Evolutionary conservation across 2,888 invertebrate species (phyloP).

Genomic region (Ceramica pisi): DNA sequence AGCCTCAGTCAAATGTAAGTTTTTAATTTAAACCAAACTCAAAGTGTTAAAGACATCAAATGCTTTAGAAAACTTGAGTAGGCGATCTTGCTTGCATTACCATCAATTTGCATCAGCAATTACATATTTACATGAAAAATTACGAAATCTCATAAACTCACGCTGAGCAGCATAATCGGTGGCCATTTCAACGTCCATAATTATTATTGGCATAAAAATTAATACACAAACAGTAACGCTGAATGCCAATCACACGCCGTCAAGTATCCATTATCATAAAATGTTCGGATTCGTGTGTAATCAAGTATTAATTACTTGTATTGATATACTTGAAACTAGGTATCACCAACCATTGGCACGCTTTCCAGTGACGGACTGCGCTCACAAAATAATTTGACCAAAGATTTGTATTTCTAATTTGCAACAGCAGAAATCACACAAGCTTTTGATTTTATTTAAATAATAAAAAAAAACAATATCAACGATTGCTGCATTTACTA

Average conservation of each 20-base stretch:
- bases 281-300: conserved; percentile 32
- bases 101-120: conserved; percentile 33
- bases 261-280: conserved; percentile 54
- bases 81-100: conserved; percentile 3
- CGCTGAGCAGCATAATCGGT: conserved; percentile 25
- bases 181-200: conserved; percentile 13
- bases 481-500: no score
- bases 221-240: conserved; percentile 27
- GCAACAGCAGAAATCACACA: no score
- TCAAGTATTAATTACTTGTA: conserved; percentile 53
- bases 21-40: neutral
- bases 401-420: no score
- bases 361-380: neutral
- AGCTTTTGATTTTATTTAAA: no score
- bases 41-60: neutral
- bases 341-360: neutral
- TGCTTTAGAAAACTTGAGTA: conserved; percentile 1
- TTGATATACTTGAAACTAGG: conserved; percentile 22
- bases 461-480: no score
- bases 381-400: neutral
- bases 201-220: conserved; percentile 48
- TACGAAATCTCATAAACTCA: conserved; percentile 13
- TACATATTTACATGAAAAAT: conserved; percentile 16
- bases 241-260: conserved; percentile 24
- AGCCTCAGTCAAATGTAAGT: neutral